A percentile compares a stretch with the other conserved stretches of the same genome.
Conservation (phyloP, 2,888 invertebrate genomes). For the Oxycera nigricornis region DNA sequence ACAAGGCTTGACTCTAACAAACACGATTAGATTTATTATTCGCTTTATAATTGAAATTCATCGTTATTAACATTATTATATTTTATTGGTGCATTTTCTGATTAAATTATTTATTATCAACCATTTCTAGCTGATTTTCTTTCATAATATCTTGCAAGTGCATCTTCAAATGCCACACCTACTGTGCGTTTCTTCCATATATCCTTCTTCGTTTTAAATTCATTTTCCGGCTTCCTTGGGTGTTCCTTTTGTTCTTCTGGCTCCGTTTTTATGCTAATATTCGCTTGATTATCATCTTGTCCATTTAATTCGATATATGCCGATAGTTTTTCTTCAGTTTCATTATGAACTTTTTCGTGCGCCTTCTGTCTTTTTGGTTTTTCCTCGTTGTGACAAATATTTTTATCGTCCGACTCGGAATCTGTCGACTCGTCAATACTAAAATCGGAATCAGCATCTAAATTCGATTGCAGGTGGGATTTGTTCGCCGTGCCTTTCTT, state of each 20-base stretch:
- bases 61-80: too few species aligned
- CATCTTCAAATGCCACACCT: slow-evolving; percentile 77
- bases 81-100: too few species aligned
- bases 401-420: slow-evolving; percentile 52
- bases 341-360: background rate
- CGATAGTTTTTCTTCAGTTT: too few species aligned
- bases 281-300: background rate
- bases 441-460: slow-evolving; percentile 77
- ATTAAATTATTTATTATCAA: slow-evolving; percentile 36
- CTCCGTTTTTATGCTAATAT: background rate
- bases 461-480: slow-evolving; percentile 67
- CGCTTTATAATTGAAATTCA: too few species aligned
- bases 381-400: slow-evolving; percentile 18
- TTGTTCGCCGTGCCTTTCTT: slow-evolving; percentile 64
- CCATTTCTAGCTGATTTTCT: slow-evolving; percentile 69
- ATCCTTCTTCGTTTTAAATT: slow-evolving; percentile 71
- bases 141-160: slow-evolving; percentile 77
- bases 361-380: background rate
- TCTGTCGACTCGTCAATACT: slow-evolving; percentile 70
- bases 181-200: slow-evolving; percentile 88
- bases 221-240: background rate
- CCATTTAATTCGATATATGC: background rate
- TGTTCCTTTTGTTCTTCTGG: background rate
- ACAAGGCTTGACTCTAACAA: too few species aligned
- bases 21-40: too few species aligned